Conservation (phyloP, 2,113 vertebrate genomes). For the human region GRCh38 chr13:42550001-42550500, state of each 20-base stretch:
- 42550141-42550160: neutral
- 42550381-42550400: neutral
- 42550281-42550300: neutral
- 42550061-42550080: neutral
- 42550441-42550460: neutral
- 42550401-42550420: constrained; percentile 25
- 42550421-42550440: constrained; percentile 36
- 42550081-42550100: neutral
- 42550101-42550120: neutral
- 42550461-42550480: neutral
- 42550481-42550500: neutral
- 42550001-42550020: neutral
- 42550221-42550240: neutral
- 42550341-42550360: neutral
- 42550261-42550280: constrained; percentile 20
- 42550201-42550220: neutral
- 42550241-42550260: neutral
- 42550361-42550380: constrained; percentile 13
- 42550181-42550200: neutral
- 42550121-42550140: neutral
- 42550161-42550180: neutral
- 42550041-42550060: neutral
- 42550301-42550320: neutral
- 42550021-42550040: neutral
- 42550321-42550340: constrained; percentile 2